Evolutionary conservation across 1,140 invertebrate species (phyloP).

Genomic region (Lithobius niger): DNA sequence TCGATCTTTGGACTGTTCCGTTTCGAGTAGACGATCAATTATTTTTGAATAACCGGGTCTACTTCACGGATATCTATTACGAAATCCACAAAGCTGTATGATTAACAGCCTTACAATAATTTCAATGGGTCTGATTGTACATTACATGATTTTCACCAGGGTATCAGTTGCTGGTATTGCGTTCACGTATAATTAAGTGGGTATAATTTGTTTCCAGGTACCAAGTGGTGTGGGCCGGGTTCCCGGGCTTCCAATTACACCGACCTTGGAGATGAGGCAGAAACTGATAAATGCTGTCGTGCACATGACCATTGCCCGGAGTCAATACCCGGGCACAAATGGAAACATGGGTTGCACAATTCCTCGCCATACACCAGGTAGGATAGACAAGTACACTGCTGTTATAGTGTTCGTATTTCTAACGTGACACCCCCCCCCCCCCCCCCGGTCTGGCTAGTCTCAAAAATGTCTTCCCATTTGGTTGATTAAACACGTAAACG

Average conservation of each 20-base stretch:
- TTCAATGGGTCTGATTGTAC: no score
- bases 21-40: no score
- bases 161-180: no score
- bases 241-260: slow-evolving; percentile 43
- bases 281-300: slow-evolving; percentile 56
- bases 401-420: slow-evolving; percentile 4
- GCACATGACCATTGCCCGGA: slow-evolving; percentile 59
- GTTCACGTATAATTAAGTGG: no score
- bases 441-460: not conserved
- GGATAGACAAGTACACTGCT: not conserved
- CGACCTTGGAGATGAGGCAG: slow-evolving; percentile 46
- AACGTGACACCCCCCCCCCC: no score
- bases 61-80: no score
- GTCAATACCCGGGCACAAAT: slow-evolving; percentile 42
- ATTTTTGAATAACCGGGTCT: no score
- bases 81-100: no score
- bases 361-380: not conserved
- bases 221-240: slow-evolving; percentile 60
- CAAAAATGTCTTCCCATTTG: not conserved
- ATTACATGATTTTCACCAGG: no score
- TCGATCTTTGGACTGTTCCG: no score
- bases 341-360: slow-evolving; percentile 35
- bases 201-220: slow-evolving; percentile 33
- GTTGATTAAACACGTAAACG: not conserved
- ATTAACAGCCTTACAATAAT: no score